A percentile compares a stretch with the other conserved stretches of the same genome.
phyloP scores from a whole-genome alignment of 2,888 invertebrate genomes.

The Epiblema foenella region DNA sequence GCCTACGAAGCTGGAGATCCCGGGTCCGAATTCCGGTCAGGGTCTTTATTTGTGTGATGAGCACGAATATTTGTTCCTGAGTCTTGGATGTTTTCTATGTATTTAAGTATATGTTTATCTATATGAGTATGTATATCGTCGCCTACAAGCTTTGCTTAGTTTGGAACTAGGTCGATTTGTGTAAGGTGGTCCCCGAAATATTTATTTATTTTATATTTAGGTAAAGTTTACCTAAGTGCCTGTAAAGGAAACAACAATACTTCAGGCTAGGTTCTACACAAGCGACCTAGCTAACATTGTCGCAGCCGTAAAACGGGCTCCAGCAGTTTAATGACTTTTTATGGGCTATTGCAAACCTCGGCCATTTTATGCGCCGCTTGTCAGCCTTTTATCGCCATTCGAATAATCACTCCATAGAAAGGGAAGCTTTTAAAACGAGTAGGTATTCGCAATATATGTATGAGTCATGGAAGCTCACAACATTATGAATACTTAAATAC shows the following conservation, averaged over 20 bases:
- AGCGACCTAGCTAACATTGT: slow-evolving; percentile 65
- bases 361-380: slow-evolving; percentile 67
- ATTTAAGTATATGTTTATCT: too few relatives aligned
- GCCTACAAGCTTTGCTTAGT: too few relatives aligned
- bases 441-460: neutral
- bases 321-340: slow-evolving; percentile 75
- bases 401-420: slow-evolving; percentile 60
- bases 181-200: too few relatives aligned
- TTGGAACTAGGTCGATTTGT: too few relatives aligned
- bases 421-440: slow-evolving; percentile 17
- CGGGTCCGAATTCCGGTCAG: too few relatives aligned
- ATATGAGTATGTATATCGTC: too few relatives aligned
- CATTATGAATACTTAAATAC: neutral
- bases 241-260: slow-evolving; percentile 19
- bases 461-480: neutral
- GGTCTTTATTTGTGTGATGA: too few relatives aligned
- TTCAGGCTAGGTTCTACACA: slow-evolving; percentile 9
- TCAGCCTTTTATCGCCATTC: slow-evolving; percentile 58
- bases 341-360: slow-evolving; percentile 70
- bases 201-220: too few relatives aligned
- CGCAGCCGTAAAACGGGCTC: slow-evolving; percentile 67
- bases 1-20: too few relatives aligned
- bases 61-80: too few relatives aligned
- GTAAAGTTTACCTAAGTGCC: slow-evolving; percentile 19
- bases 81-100: too few relatives aligned